A percentile compares a stretch with the other conserved stretches of the same genome.
Evolutionary conservation across 2,797 vertebrate genomes (phyloP).

Genomic region (Danionella dracula): DNA sequence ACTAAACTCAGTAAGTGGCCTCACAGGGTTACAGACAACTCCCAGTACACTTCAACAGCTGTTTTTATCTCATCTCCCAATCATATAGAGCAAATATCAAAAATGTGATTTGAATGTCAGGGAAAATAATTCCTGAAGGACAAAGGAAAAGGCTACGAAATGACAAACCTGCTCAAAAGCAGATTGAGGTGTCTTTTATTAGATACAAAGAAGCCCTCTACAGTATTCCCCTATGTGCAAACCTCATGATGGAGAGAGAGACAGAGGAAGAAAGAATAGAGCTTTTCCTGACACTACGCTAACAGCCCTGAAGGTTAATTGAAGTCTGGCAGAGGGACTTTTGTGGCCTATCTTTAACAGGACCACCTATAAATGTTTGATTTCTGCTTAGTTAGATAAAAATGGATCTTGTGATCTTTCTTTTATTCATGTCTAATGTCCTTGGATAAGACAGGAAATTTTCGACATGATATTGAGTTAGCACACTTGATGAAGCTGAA

Average conservation of each 20-base stretch:
- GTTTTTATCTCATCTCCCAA: constrained; percentile 67
- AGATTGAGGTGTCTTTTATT: constrained; percentile 51
- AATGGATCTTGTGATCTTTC: constrained; percentile 54
- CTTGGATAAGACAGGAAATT: constrained; percentile 54
- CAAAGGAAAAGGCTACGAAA: constrained; percentile 57
- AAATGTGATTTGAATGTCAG: constrained; percentile 77
- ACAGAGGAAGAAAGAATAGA: constrained; percentile 48
- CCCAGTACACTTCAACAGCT: constrained; percentile 61
- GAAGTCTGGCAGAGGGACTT: constrained; percentile 65
- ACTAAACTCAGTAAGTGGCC: constrained; percentile 58
- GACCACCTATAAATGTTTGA: constrained; percentile 65
- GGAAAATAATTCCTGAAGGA: constrained; percentile 71
- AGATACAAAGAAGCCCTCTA: constrained; percentile 55
- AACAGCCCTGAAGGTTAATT: constrained; percentile 69
- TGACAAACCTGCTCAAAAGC: constrained; percentile 36
- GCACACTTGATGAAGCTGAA: constrained; percentile 19
- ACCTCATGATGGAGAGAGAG: constrained; percentile 44
- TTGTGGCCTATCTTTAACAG: constrained; percentile 64
- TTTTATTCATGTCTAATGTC: constrained; percentile 49
- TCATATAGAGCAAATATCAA: constrained; percentile 81
- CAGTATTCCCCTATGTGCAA: constrained; percentile 36
- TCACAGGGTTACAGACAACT: constrained; percentile 50
- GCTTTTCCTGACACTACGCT: constrained; percentile 33
- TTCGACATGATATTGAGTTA: constrained; percentile 39
- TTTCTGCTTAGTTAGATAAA: constrained; percentile 62